These are phyloP conservation scores for Panagrolaimus sp. DNA, from an alignment of 1,140 invertebrate species.

Conservation along the genomic window DNA sequence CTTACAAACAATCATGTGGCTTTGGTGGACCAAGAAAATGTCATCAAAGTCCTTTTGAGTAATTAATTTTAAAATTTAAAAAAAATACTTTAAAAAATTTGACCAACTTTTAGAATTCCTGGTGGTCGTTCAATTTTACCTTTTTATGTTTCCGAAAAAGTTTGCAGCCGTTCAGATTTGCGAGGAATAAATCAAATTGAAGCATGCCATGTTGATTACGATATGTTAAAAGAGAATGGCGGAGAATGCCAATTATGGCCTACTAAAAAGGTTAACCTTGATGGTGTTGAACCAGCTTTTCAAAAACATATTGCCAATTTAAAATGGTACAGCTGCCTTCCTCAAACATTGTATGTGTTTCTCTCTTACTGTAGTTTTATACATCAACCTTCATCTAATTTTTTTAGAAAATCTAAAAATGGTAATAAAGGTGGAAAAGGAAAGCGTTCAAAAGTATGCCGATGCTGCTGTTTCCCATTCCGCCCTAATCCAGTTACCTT, in stretches of 20 bases:
- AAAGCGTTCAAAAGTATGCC: slow-evolving; percentile 49
- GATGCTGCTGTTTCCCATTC: slow-evolving; percentile 58
- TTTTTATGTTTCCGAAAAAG: slow-evolving; percentile 55
- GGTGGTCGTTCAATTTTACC: slow-evolving; percentile 51
- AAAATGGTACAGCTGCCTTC: slow-evolving; percentile 49
- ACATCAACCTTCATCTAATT: background rate
- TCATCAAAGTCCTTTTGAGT: slow-evolving; percentile 52
- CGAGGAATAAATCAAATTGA: slow-evolving; percentile 44
- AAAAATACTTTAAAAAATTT: slow-evolving; percentile 19
- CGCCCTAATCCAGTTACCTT: slow-evolving; percentile 36
- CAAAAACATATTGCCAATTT: slow-evolving; percentile 45
- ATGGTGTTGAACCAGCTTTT: slow-evolving; percentile 48
- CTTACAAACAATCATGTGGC: slow-evolving; percentile 51
- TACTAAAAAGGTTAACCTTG: slow-evolving; percentile 42
- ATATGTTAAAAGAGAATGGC: slow-evolving; percentile 45
- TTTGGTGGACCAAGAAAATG: slow-evolving; percentile 50
- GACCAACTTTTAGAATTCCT: no score
- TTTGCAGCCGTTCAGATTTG: slow-evolving; percentile 47
- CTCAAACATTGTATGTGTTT: slow-evolving; percentile 38
- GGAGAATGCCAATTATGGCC: slow-evolving; percentile 56
- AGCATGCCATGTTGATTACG: slow-evolving; percentile 52
- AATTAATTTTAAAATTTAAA: slow-evolving; percentile 13
- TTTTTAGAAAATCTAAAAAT: background rate
- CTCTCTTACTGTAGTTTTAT: background rate
- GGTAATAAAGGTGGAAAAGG: slow-evolving; percentile 29